These are phyloP conservation scores for Phenganax marumi DNA, from an alignment of 92 coral and sea anemone genomes.

Conservation along the genomic window DNA sequence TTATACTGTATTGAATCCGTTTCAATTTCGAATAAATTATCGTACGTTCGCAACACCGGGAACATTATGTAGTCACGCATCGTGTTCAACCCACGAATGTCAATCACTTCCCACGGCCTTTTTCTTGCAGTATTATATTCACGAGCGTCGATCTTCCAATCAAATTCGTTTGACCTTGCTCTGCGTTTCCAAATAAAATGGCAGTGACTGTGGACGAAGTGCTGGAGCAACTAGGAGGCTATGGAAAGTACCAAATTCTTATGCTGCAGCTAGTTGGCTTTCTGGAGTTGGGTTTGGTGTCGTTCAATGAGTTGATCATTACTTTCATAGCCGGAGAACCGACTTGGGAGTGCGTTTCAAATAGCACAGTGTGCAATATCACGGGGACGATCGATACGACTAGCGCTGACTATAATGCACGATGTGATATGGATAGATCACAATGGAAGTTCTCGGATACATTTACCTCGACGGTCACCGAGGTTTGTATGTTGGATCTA, in stretches of 20 bases:
- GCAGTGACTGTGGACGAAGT: conserved; percentile 31
- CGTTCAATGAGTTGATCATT: conserved; percentile 52
- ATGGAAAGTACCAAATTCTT: conserved; percentile 45
- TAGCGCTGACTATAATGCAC: conserved; percentile 42
- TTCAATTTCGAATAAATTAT: too few relatives aligned
- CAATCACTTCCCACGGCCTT: too few relatives aligned
- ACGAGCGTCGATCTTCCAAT: too few relatives aligned
- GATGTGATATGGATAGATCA: conserved; percentile 63
- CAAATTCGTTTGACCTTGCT: too few relatives aligned
- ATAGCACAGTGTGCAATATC: conserved; percentile 50
- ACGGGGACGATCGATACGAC: conserved; percentile 15
- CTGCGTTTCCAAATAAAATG: too few relatives aligned
- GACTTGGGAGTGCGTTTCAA: conserved; percentile 55
- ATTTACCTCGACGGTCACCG: conserved; percentile 73
- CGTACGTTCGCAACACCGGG: too few relatives aligned
- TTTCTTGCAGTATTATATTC: too few relatives aligned
- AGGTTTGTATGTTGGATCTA: conserved; percentile 48
- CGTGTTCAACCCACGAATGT: too few relatives aligned
- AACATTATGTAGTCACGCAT: too few relatives aligned
- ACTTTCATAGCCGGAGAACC: conserved; percentile 62
- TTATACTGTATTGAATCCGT: too few relatives aligned
- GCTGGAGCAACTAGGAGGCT: conserved; percentile 44
- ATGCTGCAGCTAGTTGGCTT: conserved; percentile 35
- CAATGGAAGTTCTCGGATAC: conserved; percentile 70
- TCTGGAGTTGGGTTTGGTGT: conserved; percentile 41